Evolutionary conservation across 2,797 vertebrate species (phyloP).

Genomic region (Amblyopsis hoosieri): DNA sequence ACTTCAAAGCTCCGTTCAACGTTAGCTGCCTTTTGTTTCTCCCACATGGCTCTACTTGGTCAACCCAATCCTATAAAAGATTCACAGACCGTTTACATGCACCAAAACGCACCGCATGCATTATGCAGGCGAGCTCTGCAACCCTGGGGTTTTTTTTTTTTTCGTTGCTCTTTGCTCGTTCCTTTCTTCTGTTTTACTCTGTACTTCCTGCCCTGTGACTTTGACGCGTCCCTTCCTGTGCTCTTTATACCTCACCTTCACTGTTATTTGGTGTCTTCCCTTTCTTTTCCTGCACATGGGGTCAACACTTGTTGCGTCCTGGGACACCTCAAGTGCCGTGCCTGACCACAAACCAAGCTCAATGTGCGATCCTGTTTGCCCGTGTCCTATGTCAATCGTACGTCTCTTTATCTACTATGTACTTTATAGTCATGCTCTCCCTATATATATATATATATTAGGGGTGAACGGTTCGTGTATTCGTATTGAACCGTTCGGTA

Average conservation of each 20-base stretch:
- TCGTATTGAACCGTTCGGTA: too few relatives aligned
- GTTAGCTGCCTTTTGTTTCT: conserved; percentile 44
- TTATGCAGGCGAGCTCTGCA: conserved; percentile 51
- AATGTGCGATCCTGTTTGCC: conserved; percentile 43
- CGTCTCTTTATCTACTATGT: conserved; percentile 11
- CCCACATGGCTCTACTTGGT: conserved; percentile 53
- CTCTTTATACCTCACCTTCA: neutral
- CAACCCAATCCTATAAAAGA: conserved; percentile 68
- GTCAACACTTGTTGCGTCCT: conserved; percentile 43
- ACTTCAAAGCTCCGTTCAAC: conserved; percentile 33
- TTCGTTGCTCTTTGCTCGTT: neutral
- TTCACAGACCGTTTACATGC: conserved; percentile 71
- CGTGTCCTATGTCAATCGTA: conserved; percentile 6
- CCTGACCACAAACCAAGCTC: conserved; percentile 41
- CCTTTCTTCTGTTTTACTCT: conserved; percentile 20
- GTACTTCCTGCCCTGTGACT: conserved; percentile 9
- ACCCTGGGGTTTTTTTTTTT: neutral
- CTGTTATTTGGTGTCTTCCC: neutral
- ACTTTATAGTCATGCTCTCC: conserved; percentile 17
- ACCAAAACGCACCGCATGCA: conserved; percentile 69
- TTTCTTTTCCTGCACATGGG: conserved; percentile 22
- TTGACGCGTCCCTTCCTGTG: neutral
- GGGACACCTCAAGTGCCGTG: conserved; percentile 27
- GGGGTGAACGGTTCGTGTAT: too few relatives aligned
- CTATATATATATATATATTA: neutral